phyloP scores from a whole-genome alignment of 2,888 invertebrate species.

The Trissolcus brochymenae region DNA sequence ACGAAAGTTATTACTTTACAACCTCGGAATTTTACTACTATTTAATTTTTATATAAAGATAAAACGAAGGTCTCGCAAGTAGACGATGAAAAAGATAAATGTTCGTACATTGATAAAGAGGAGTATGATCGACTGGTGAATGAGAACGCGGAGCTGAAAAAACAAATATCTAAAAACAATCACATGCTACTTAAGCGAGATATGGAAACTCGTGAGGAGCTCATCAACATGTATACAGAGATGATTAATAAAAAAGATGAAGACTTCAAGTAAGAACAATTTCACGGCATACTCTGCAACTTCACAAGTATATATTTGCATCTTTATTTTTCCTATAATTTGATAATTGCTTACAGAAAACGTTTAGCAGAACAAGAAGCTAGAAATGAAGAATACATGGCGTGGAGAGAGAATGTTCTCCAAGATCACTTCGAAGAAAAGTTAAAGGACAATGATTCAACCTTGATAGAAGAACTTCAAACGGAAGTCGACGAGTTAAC shows the following conservation, averaged over 20 bases:
- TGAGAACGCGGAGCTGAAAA: conserved; percentile 68
- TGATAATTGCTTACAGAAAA: conserved; percentile 50
- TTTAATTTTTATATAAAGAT: conserved; percentile 9
- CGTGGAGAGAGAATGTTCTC: conserved; percentile 66
- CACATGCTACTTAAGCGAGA: conserved; percentile 65
- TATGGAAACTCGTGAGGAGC: conserved; percentile 69
- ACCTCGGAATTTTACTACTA: neutral
- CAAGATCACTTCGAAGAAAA: conserved; percentile 67
- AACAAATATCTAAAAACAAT: conserved; percentile 65
- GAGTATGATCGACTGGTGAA: conserved; percentile 65
- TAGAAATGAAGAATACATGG: conserved; percentile 67
- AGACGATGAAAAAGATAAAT: conserved; percentile 16
- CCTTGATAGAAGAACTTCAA: conserved; percentile 61
- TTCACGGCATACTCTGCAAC: neutral
- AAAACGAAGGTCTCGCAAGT: neutral
- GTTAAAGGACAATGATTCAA: conserved; percentile 56
- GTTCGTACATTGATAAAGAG: conserved; percentile 59
- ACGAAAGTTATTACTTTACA: neutral
- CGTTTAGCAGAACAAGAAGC: conserved; percentile 68
- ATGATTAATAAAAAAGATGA: conserved; percentile 69
- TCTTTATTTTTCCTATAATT: neutral
- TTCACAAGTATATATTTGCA: neutral
- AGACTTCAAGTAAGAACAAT: conserved; percentile 65
- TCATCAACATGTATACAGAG: conserved; percentile 66
- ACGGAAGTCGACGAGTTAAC: conserved; percentile 64